Conservation (phyloP, 1,140 invertebrate genomes). For the Trachymyrmex septentrionalis region DNA sequence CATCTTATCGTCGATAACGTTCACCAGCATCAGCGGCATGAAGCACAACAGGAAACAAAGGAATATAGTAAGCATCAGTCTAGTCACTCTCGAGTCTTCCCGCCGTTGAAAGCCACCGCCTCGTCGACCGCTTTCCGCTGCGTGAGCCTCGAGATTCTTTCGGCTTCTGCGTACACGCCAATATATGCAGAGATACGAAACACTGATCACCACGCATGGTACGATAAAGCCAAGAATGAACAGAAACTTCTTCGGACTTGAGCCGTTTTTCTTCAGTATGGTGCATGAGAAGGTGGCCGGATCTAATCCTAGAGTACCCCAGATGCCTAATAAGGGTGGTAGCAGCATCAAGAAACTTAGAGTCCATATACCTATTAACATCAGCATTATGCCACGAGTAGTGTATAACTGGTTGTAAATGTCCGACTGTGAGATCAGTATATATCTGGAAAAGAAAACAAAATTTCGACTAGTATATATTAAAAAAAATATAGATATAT, state of each 20-base stretch:
- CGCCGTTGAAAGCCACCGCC: conserved; percentile 83
- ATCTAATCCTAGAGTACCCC: conserved; percentile 93
- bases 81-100: conserved; percentile 93
- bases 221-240: conserved; percentile 94
- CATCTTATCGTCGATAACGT: conserved; percentile 93
- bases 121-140: conserved; percentile 82
- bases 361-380: conserved; percentile 92
- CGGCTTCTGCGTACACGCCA: conserved; percentile 92
- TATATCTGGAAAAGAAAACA: conserved; percentile 89
- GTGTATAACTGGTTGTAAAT: conserved; percentile 93
- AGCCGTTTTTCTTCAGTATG: conserved; percentile 92
- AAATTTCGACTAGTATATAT: background rate
- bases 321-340: conserved; percentile 92
- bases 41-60: conserved; percentile 94
- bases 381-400: conserved; percentile 89
- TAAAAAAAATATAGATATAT: background rate
- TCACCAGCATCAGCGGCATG: conserved; percentile 94
- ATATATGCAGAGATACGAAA: conserved; percentile 95
- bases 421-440: conserved; percentile 92
- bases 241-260: conserved; percentile 94
- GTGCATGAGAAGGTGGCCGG: conserved; percentile 94
- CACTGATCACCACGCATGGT: conserved; percentile 93
- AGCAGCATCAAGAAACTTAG: conserved; percentile 88
- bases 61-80: conserved; percentile 95
- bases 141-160: conserved; percentile 89